Evolutionary conservation across 53 echinoderm and acorn worm species (phyloP).

Genomic region (Antedon mediterranea): DNA sequence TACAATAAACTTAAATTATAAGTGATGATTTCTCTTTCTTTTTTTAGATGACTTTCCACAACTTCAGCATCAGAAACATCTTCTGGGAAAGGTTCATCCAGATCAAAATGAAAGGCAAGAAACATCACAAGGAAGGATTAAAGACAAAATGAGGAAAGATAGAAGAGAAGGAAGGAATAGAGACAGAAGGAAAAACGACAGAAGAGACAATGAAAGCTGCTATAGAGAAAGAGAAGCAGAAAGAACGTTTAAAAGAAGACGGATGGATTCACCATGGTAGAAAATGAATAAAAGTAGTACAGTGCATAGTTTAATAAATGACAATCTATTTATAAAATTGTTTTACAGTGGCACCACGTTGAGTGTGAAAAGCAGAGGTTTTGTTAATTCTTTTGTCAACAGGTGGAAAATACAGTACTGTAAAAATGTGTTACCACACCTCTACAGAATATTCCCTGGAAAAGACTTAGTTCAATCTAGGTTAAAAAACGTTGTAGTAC

Average conservation of each 20-base stretch:
- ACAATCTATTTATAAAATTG: too few species aligned
- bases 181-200: slow-evolving; percentile 2
- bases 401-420: too few species aligned
- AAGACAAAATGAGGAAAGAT: not conserved
- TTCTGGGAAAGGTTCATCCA: not conserved
- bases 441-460: too few species aligned
- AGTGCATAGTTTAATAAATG: too few species aligned
- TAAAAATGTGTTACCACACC: too few species aligned
- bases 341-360: too few species aligned
- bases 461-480: too few species aligned
- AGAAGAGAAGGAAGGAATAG: not conserved
- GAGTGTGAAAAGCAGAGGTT: too few species aligned
- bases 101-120: not conserved
- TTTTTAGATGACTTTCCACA: slow-evolving; percentile 49
- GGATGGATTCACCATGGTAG: not conserved
- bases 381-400: too few species aligned
- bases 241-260: not conserved
- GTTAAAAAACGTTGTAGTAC: too few species aligned
- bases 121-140: not conserved
- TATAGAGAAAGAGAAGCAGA: not conserved
- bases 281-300: too few species aligned
- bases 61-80: slow-evolving; percentile 36
- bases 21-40: slow-evolving; percentile 2
- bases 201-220: slow-evolving; percentile 1
- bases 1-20: not conserved